Base-by-base conservation (phyloP, 2,113 vertebrate species). In the Barbus barbus region DNA sequence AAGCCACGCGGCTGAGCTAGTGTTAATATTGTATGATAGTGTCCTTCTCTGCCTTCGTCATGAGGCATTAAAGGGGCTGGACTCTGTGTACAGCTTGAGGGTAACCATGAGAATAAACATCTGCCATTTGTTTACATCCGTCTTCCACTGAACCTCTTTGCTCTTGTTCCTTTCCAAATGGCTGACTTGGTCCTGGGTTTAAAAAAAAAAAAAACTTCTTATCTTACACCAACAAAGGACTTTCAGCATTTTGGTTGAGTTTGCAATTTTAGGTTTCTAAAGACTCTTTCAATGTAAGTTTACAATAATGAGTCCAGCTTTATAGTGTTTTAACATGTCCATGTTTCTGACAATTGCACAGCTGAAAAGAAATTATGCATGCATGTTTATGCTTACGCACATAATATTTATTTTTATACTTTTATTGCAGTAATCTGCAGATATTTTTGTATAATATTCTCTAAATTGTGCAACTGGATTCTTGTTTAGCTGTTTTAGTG, bases 11-110 rank as follows among this genome's bases (percentile, higher is more conserved):
- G 36, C 58, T 28, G 38, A 63, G 77, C 58, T 46, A 16, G 33
- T 79, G 58, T 79, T 79, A 63, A 79, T 63, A 63, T 63, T 79
- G 77, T 46, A 79, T 75, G 71, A 33, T 73, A 41, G 71, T 75
- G 69, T 46, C 61, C 24, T 31, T 46, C 38, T 28, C 6, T 61
- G 53, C 31, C 36, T 44, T 44, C 72, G 16, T 33, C 36, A 20
- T 28, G 56, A 60, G 33, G 18, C 53, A 63, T 75, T 63, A 58
- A 73, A 14, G 36, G 53, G 20, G 51, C 38, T 2, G 44, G 81
- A 63, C 69, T 74, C 36, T 61, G 53, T 58, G 53, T 46, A 20
- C 24, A n/a, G 56, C 44, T 38, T 38, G 2, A 12, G 71, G 48
- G 81, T 4, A 31, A 46, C 14, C 11, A 26, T 33, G 9, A 28